Base-by-base conservation (phyloP, 2,888 invertebrate species). In the Liposcelis brunnea region DNA sequence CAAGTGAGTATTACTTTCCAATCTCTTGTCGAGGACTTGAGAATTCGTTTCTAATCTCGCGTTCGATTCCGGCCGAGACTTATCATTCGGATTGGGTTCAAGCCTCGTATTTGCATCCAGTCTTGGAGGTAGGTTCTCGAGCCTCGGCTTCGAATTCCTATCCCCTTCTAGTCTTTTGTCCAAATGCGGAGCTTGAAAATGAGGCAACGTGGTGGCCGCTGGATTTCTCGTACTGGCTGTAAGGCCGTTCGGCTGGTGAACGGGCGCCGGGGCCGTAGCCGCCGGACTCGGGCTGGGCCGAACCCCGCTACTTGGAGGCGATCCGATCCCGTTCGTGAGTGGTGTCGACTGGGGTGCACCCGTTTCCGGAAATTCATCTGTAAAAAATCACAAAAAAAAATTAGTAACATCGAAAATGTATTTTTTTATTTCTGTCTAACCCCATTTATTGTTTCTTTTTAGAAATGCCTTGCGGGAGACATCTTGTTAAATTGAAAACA, bases 251-350 rank as follows among this genome's bases (percentile, higher is more conserved):
- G 26, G 26, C 8, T 26, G 26, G 26, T 26, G 18, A 18, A 21
- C 19, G 4, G 40, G 40, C 5, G 19, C 40, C 5, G 40, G 40
- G 40, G 19, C 40, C 19, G 40, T 21, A n/a, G 21, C 18, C 18
- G n/a, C 40, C 40, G 40, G 40, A 11, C 40, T 40, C 12, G 19
- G 19, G 6, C 19, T 19, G 4, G 40, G 40, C 40, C 40, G 40
- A 8, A 26, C 26, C n/a, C 40, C 40, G 12, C n/a, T 16, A 18
- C 15, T 18, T 3, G 40, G 40, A 12, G 40, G 19, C 40, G 40
- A 19, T 12, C 19, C 40, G 18, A 40, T n/a, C 6, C 40, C 40
- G 40, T 40, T 40, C 12, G 40, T 40, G 19, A 40, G 40, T 10
- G 40, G 40, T 18, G 40, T 40, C 19, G 40, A 21, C 6, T 16